Percentiles rank a stretch among this genome's conserved stretches.
phyloP scores from a whole-genome alignment of 1,140 invertebrate species.

The Cotesia typhae region DNA sequence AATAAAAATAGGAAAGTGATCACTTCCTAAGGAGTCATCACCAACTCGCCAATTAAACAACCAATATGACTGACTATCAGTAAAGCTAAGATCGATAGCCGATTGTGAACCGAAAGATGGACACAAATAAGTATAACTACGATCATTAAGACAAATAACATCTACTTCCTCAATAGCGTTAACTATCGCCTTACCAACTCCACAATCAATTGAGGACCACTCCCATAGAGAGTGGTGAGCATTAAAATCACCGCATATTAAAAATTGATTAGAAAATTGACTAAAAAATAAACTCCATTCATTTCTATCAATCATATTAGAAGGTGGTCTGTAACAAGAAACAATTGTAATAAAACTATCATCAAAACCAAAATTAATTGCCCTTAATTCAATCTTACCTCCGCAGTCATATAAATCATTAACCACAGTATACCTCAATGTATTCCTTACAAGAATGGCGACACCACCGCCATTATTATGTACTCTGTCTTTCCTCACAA shows the following conservation, averaged over 20 bases:
- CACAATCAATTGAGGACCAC: background rate
- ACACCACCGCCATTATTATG: slow-evolving; percentile 36
- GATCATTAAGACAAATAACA: slow-evolving; percentile 15
- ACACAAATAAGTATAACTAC: slow-evolving; percentile 9
- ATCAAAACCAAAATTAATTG: slow-evolving; percentile 7
- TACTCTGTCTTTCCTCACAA: slow-evolving; percentile 37
- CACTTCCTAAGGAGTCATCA: slow-evolving; percentile 24
- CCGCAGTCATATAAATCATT: slow-evolving; percentile 27
- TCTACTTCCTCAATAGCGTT: background rate
- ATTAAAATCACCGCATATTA: slow-evolving; percentile 23
- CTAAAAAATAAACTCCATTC: slow-evolving; percentile 24
- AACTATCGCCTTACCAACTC: background rate
- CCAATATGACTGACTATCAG: background rate
- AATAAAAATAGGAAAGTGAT: slow-evolving; percentile 26
- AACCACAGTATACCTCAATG: slow-evolving; percentile 31
- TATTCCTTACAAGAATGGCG: slow-evolving; percentile 37
- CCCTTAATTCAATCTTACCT: slow-evolving; percentile 33
- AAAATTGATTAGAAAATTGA: slow-evolving; percentile 10
- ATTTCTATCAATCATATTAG: background rate
- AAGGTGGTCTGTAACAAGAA: slow-evolving; percentile 34
- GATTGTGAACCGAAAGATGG: slow-evolving; percentile 1
- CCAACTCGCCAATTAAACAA: slow-evolving; percentile 12
- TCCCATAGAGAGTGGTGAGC: slow-evolving; percentile 26
- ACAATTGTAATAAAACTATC: slow-evolving; percentile 8
- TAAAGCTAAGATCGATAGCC: slow-evolving; percentile 22